These are phyloP conservation scores for Battus philenor DNA, from an alignment of 1,140 invertebrate species.

Conservation along the genomic window DNA sequence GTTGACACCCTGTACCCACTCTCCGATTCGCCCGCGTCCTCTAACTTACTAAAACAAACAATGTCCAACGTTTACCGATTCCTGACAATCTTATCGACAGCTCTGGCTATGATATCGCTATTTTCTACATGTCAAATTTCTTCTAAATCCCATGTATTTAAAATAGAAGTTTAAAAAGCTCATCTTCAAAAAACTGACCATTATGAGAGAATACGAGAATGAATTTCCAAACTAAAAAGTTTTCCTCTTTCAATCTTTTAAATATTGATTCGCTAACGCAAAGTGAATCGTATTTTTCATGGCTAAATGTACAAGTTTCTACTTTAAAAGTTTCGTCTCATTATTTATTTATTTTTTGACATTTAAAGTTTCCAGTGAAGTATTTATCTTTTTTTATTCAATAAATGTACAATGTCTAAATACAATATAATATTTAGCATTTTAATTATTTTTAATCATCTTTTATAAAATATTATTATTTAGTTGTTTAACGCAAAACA, in stretches of 20 bases:
- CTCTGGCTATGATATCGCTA: too few relatives aligned
- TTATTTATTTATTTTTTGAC: conserved; percentile 1
- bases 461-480: too few relatives aligned
- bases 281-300: conserved; percentile 67
- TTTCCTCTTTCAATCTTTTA: conserved; percentile 55
- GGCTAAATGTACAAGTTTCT: conserved; percentile 70
- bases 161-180: not conserved
- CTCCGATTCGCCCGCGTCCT: conserved; percentile 22
- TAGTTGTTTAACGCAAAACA: too few relatives aligned
- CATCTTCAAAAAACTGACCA: too few relatives aligned
- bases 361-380: not conserved
- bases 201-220: conserved; percentile 27
- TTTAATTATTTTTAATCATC: too few relatives aligned
- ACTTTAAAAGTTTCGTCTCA: conserved; percentile 51
- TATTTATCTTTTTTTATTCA: too few relatives aligned
- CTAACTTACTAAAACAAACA: conserved; percentile 45
- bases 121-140: too few relatives aligned
- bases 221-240: conserved; percentile 44
- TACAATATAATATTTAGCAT: too few relatives aligned
- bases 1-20: conserved; percentile 23
- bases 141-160: not conserved
- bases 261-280: conserved; percentile 64
- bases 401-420: too few relatives aligned
- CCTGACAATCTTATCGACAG: conserved; percentile 46
- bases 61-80: conserved; percentile 38